Percentiles rank a stretch among this genome's conserved stretches.
Conservation (phyloP, 2,888 invertebrate species). For the Nomada hirtipes region DNA sequence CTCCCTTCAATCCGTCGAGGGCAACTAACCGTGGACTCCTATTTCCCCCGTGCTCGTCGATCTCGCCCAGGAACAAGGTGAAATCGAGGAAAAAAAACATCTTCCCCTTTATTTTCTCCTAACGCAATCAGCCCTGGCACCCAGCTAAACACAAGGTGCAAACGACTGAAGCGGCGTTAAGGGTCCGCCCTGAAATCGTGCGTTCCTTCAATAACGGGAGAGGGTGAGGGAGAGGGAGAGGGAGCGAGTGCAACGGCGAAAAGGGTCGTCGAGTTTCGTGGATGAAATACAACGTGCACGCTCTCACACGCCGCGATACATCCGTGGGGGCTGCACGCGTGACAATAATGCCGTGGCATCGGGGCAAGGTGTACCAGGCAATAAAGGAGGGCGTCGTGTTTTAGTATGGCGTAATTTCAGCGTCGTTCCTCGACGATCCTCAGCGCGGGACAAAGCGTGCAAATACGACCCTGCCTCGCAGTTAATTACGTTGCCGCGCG, state of each 20-base stretch:
- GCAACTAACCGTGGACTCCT: slow-evolving; percentile 29
- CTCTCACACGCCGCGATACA: slow-evolving; percentile 26
- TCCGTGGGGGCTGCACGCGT: slow-evolving; percentile 25
- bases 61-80: slow-evolving; percentile 17
- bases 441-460: background rate
- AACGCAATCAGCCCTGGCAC: slow-evolving; percentile 1
- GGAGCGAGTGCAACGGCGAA: background rate
- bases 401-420: slow-evolving; percentile 31
- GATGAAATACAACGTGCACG: slow-evolving; percentile 41
- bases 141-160: background rate
- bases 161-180: background rate
- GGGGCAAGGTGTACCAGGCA: slow-evolving; percentile 34
- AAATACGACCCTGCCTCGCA: background rate
- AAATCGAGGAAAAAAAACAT: background rate
- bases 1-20: background rate
- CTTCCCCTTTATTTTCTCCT: background rate
- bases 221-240: too few relatives aligned
- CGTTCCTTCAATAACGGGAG: background rate
- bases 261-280: slow-evolving; percentile 30
- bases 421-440: slow-evolving; percentile 22
- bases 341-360: slow-evolving; percentile 26
- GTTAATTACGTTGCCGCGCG: slow-evolving; percentile 24
- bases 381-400: slow-evolving; percentile 23
- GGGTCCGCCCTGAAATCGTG: background rate
- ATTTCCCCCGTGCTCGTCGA: slow-evolving; percentile 22